These are phyloP conservation scores for Chlorops oryzae DNA, from an alignment of 1,140 invertebrate genomes.

Conservation along the genomic window DNA sequence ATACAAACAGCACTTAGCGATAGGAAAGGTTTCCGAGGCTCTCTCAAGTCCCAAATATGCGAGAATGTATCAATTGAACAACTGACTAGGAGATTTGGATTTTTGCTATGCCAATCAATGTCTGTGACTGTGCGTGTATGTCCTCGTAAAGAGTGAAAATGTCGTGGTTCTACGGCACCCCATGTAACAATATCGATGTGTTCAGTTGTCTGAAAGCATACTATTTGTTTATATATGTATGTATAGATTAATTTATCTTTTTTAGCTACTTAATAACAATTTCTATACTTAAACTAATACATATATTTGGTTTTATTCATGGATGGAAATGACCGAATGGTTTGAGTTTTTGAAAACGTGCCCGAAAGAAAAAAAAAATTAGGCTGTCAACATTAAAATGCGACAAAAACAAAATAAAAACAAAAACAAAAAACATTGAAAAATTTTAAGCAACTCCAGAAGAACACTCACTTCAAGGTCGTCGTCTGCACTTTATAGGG, in stretches of 20 bases:
- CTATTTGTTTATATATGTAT: neutral
- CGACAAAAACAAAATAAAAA: no score
- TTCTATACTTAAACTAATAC: no score
- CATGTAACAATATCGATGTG: slow-evolving; percentile 76
- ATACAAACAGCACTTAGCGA: slow-evolving; percentile 70
- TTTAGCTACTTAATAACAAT: no score
- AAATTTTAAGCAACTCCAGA: no score
- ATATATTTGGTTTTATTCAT: no score
- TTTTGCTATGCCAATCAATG: slow-evolving; percentile 86
- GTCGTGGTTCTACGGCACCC: slow-evolving; percentile 60
- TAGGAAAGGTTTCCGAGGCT: slow-evolving; percentile 70
- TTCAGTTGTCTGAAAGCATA: slow-evolving; percentile 66
- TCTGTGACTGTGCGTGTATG: slow-evolving; percentile 88
- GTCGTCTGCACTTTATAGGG: no score
- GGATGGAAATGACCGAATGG: no score
- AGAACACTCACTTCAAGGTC: no score
- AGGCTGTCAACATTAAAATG: no score
- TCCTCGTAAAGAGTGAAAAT: slow-evolving; percentile 67
- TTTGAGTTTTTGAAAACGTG: no score
- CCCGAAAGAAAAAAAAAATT: no score
- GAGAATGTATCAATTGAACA: slow-evolving; percentile 92
- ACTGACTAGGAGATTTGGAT: slow-evolving; percentile 83
- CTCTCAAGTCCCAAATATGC: slow-evolving; percentile 87
- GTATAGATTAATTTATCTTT: neutral
- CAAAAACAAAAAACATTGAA: no score